Evolutionary conservation across 2,888 invertebrate genomes (phyloP).

Genomic region (Linnaemya vulpina): DNA sequence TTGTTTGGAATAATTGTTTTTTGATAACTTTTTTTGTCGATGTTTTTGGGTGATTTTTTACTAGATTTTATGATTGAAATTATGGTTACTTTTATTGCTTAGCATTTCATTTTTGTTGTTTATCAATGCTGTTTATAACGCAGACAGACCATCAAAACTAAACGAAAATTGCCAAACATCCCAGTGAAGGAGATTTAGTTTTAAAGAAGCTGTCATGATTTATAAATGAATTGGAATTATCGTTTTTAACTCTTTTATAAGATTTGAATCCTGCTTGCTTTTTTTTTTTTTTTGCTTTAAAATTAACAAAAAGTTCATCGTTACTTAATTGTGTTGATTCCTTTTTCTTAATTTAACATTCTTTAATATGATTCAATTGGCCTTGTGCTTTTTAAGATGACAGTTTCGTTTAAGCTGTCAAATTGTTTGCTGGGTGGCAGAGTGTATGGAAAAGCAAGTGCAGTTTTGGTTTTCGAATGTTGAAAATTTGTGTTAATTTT

Average conservation of each 20-base stretch:
- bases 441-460: neutral
- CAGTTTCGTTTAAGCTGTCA: no score
- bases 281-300: no score
- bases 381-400: no score
- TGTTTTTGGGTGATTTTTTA: slow-evolving; percentile 21
- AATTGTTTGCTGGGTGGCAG: slow-evolving; percentile 1
- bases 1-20: slow-evolving; percentile 6
- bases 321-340: no score
- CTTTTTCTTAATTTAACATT: no score
- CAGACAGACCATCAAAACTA: slow-evolving; percentile 39
- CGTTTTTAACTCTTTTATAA: no score
- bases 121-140: slow-evolving; percentile 1
- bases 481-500: slow-evolving; percentile 24
- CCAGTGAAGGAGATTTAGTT: slow-evolving; percentile 8
- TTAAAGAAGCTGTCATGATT: no score
- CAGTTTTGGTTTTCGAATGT: slow-evolving; percentile 24
- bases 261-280: no score
- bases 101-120: slow-evolving; percentile 32
- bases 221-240: no score
- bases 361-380: no score
- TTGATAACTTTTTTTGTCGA: no score
- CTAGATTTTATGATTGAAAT: slow-evolving; percentile 36
- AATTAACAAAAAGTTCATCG: no score
- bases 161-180: slow-evolving; percentile 29
- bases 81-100: slow-evolving; percentile 47